Percentiles rank a stretch among this genome's conserved stretches.
Evolutionary conservation across 2,797 vertebrate species (phyloP).

Genomic region (Oreochromis mossambicus): DNA sequence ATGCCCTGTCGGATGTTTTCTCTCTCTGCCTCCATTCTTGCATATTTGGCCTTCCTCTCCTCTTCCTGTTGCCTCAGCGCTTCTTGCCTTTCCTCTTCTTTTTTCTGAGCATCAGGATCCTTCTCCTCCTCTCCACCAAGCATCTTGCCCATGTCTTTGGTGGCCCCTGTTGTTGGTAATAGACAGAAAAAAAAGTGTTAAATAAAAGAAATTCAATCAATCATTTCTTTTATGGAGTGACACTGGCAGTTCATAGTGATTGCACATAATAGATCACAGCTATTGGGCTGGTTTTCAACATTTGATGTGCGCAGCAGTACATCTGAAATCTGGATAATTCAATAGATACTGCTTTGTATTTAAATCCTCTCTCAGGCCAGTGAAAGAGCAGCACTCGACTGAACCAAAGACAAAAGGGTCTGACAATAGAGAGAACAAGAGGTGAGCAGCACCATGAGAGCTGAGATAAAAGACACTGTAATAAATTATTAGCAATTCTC

Average conservation of each 20-base stretch:
- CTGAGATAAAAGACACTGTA: slow-evolving; percentile 22
- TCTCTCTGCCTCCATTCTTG: slow-evolving; percentile 95
- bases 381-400: not conserved
- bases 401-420: slow-evolving; percentile 23
- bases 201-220: not conserved
- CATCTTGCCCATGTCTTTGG: slow-evolving; percentile 99
- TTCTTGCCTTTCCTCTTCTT: slow-evolving; percentile 95
- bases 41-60: slow-evolving; percentile 96
- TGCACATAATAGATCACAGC: not conserved
- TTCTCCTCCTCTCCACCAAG: slow-evolving; percentile 96
- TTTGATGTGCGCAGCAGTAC: not conserved
- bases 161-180: slow-evolving; percentile 82
- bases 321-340: not conserved
- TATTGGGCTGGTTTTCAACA: not conserved
- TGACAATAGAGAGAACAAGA: slow-evolving; percentile 25
- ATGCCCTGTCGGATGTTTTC: slow-evolving; percentile 95
- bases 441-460: slow-evolving; percentile 2
- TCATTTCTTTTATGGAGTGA: not conserved
- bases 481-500: slow-evolving; percentile 47
- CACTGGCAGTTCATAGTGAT: not conserved
- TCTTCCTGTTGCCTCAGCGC: slow-evolving; percentile 95
- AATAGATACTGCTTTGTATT: slow-evolving; percentile 5
- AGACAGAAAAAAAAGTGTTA: not conserved
- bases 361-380: not conserved
- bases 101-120: slow-evolving; percentile 94